Evolutionary conservation across 2,797 vertebrate genomes (phyloP), one percentile per base, ranked within the genome.

Genomic region (Zenarchopterus dispar): DNA sequence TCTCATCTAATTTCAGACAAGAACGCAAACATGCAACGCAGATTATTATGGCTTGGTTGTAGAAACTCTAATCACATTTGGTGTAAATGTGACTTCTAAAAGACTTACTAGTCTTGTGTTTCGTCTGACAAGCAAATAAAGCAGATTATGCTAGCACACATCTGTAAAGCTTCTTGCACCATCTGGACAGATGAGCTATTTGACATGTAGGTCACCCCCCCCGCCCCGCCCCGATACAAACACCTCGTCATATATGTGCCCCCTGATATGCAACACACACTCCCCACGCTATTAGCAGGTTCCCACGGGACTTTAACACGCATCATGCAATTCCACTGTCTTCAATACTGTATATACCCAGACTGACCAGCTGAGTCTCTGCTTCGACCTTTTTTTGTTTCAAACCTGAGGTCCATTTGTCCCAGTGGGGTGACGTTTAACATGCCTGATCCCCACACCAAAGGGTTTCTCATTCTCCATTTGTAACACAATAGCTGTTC

Each of bases 141-240:
- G 73, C 77, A 85, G 83, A 88, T 92, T 86, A 86, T 66, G 63
- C 58, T 74, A 26, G 22, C 18, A 54, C 75, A 88, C 78, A 90
- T 88, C 78, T 88, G 85, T 73, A 88, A 81, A 68, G 79, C 78
- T 77, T 73, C 47, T 59, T 43, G 31, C 47, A 76, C 85, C 80
- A 86, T 69, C 62, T 64, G 55, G 56, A 54, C 62, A 57, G 58
- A 80, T 69, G 56, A 70, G 54, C 58, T 59, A 63, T 59, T 68
- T 42, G 19, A 76, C 60, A 79, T 74, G 52, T 53, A 57, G 49
- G 28, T 33, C 56, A 19, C 39, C 13, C 24, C 22, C 47, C 41
- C 18, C 28, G 41, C 23, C 41, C 56, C 56, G 50, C 33, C 23
- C n/a, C n/a, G n/a, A 11, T 58, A 53, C 62, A 63, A 22, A 0